Evolutionary conservation across 2,888 invertebrate species (phyloP).

Genomic region (Tridacna gigas): DNA sequence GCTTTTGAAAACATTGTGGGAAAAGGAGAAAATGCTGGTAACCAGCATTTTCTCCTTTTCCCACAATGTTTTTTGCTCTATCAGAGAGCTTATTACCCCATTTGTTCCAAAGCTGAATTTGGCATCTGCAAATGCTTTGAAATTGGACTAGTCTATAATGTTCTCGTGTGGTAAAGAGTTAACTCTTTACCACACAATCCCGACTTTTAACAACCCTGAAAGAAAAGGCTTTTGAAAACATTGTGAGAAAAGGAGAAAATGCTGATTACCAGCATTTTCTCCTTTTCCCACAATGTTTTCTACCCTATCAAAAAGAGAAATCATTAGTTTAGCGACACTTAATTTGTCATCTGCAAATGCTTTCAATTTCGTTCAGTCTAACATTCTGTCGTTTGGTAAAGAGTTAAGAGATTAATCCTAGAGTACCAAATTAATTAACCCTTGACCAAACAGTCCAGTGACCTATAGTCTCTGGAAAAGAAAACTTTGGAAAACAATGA

Average conservation of each 20-base stretch:
- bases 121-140: too few relatives aligned
- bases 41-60: too few relatives aligned
- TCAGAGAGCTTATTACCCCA: too few relatives aligned
- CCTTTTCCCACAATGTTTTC: constrained; percentile 3
- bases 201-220: neutral
- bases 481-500: constrained; percentile 6
- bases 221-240: neutral
- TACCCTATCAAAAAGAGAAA: neutral
- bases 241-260: neutral
- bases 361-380: neutral
- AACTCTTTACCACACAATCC: neutral
- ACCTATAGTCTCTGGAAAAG: too few relatives aligned
- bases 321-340: neutral
- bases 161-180: neutral
- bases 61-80: too few relatives aligned
- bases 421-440: too few relatives aligned
- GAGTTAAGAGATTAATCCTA: neutral
- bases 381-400: too few relatives aligned
- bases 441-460: too few relatives aligned
- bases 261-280: neutral
- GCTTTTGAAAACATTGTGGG: too few relatives aligned
- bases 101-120: too few relatives aligned
- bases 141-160: too few relatives aligned
- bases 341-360: neutral
- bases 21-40: too few relatives aligned